These are phyloP conservation scores for Mesoligia furuncula DNA, from an alignment of 2,888 invertebrate genomes.

Conservation along the genomic window DNA sequence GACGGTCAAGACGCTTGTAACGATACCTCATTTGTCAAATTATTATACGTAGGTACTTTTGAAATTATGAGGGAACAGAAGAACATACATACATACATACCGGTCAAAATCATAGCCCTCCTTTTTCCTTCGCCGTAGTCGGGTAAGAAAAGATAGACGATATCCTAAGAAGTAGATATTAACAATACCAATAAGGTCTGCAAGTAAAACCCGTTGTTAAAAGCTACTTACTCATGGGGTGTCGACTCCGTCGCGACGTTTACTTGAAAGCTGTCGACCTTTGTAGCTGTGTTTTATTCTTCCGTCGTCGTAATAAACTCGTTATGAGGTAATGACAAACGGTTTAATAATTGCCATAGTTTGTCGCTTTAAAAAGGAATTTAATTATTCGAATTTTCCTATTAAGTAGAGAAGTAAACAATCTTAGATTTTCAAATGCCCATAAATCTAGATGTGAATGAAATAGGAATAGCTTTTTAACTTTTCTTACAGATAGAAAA, in stretches of 20 bases:
- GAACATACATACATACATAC: no score
- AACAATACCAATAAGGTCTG: no score
- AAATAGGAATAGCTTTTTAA: neutral
- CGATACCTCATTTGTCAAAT: no score
- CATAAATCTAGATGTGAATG: neutral
- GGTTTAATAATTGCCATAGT: conserved; percentile 6
- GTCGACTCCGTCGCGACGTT: conserved; percentile 16
- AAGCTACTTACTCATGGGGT: conserved; percentile 22
- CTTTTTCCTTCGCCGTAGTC: no score
- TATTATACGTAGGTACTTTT: no score
- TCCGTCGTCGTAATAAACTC: conserved; percentile 55
- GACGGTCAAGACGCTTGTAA: no score
- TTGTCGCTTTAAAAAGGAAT: conserved; percentile 14
- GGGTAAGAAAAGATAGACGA: no score
- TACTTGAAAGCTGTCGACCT: conserved; percentile 67
- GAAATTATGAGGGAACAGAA: no score
- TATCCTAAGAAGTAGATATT: no score
- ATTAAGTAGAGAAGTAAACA: neutral
- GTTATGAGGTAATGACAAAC: conserved; percentile 56
- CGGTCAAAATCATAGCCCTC: no score
- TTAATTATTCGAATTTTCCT: no score
- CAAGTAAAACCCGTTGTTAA: no score
- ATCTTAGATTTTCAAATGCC: neutral
- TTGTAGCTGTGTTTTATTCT: conserved; percentile 47
- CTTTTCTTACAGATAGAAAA: neutral